These are phyloP conservation scores for Apotomis capreana DNA, from an alignment of 2,888 invertebrate species.

Conservation along the genomic window DNA sequence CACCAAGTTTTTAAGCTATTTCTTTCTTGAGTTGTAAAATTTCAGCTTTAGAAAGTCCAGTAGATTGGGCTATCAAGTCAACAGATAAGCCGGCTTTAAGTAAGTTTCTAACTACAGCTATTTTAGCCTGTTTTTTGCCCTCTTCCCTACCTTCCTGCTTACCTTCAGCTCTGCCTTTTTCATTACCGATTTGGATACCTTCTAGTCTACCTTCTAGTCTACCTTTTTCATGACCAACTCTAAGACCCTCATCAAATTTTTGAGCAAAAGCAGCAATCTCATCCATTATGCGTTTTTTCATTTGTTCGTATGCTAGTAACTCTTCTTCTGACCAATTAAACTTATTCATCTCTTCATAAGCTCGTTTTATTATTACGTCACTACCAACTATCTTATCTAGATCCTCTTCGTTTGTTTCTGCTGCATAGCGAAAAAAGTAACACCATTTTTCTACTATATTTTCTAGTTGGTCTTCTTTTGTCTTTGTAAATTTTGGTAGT, in stretches of 20 bases:
- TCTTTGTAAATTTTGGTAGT: too few species aligned
- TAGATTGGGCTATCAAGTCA: constrained; percentile 22
- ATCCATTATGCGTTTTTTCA: constrained; percentile 38
- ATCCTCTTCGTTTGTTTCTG: constrained; percentile 48
- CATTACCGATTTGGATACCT: constrained; percentile 25
- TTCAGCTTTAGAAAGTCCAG: constrained; percentile 28
- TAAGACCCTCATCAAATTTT: constrained; percentile 10
- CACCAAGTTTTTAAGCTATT: not conserved
- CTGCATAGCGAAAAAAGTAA: constrained; percentile 50
- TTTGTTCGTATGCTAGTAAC: constrained; percentile 50
- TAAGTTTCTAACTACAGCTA: too few species aligned
- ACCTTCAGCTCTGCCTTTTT: too few species aligned
- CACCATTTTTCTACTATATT: constrained; percentile 43
- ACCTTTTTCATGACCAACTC: constrained; percentile 19
- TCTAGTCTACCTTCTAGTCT: constrained; percentile 25
- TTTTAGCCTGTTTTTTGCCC: too few species aligned
- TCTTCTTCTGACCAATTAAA: constrained; percentile 51
- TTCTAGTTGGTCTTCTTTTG: too few species aligned
- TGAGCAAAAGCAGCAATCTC: constrained; percentile 1
- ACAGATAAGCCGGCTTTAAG: constrained; percentile 1
- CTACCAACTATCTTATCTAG: constrained; percentile 43
- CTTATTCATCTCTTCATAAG: constrained; percentile 47
- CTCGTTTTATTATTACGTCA: constrained; percentile 46
- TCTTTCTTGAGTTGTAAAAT: constrained; percentile 22
- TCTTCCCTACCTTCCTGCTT: too few species aligned